Percentiles rank a stretch among this genome's conserved stretches.
Conservation (phyloP, 2,888 invertebrate species). For the Drosophila colorata region DNA sequence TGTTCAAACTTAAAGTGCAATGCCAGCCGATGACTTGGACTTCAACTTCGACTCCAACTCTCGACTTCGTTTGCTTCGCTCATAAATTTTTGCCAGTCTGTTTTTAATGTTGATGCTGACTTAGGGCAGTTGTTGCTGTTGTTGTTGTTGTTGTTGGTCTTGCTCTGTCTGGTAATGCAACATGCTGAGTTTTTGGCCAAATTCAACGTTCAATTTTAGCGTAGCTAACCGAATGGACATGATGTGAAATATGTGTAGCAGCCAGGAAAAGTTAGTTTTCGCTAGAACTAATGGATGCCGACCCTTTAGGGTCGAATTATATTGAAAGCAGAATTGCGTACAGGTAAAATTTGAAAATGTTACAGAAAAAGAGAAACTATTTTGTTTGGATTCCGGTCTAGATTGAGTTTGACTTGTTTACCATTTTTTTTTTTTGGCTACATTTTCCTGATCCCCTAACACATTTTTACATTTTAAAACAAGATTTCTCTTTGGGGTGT, state of each 20-base stretch:
- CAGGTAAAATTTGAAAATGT: background rate
- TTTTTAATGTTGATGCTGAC: slow-evolving; percentile 43
- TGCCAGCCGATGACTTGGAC: slow-evolving; percentile 41
- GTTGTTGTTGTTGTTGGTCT: slow-evolving; percentile 16
- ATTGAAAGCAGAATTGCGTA: too few species aligned
- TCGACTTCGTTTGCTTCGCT: slow-evolving; percentile 40
- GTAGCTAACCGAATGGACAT: slow-evolving; percentile 3
- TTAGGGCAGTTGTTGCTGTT: slow-evolving; percentile 29
- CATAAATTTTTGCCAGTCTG: slow-evolving; percentile 35
- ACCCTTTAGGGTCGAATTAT: too few species aligned
- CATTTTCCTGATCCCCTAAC: too few species aligned
- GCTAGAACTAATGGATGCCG: slow-evolving; percentile 3
- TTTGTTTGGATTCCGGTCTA: background rate
- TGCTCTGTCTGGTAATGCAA: slow-evolving; percentile 35
- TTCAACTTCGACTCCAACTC: slow-evolving; percentile 28
- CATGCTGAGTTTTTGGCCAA: slow-evolving; percentile 31
- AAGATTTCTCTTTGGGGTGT: too few species aligned
- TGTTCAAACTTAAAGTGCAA: slow-evolving; percentile 16
- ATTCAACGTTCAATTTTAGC: slow-evolving; percentile 19
- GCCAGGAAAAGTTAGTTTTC: slow-evolving; percentile 3
- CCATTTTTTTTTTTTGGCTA: too few species aligned
- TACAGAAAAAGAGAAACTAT: background rate
- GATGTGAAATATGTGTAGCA: slow-evolving; percentile 22
- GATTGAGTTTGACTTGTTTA: background rate
- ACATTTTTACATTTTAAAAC: too few species aligned